Evolutionary conservation across 2,113 vertebrate species (phyloP), one percentile per base, ranked within the genome.

Genomic region (Octodon degus): DNA sequence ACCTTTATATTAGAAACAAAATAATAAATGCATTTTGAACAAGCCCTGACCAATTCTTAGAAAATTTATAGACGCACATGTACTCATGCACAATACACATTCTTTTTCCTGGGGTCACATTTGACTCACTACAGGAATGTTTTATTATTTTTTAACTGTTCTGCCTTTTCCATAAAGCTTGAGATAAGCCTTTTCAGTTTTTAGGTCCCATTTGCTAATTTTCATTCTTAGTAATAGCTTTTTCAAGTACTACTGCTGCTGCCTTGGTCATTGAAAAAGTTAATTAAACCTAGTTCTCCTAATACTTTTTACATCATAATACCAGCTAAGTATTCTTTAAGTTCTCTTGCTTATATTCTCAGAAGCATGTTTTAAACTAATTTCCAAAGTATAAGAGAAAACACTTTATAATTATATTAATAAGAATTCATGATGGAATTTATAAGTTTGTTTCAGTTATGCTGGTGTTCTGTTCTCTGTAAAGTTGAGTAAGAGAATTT

Each of bases 301-400:
- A 92, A 10, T 43, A 60, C 67, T 43, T 83, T 77, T 32, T 62
- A 47, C 58, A 95, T 62, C 60, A 67, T 72, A 25, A 8, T 50
- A 40, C 60, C 10, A 70, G 55, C 58, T 60, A 19, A 95, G 24
- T 50, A 20, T 62, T 62, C 47, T 32, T 40, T 8, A 13, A 62
- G 11, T n/a, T 58, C 27, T 85, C 27, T 43, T 62, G 17, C 34
- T 43, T 81, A 70, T 43, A 27, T 12, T 13, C 17, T 63, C 11
- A 77, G 82, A 95, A 88, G 37, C 12, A 19, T 63, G 32, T 63
- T 95, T 91, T 82, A 86, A 90, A 91, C 43, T 70, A 74, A 40
- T 80, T 95, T 86, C 62, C 17, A 68, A 83, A 90, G 77, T 43
- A 37, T 82, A 72, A 90, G 96, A 94, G 92, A 62, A 86, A 83